Evolutionary conservation across 1,140 invertebrate genomes (phyloP), one percentile per base, ranked within the genome.

Genomic region (Sinonovacula constricta): DNA sequence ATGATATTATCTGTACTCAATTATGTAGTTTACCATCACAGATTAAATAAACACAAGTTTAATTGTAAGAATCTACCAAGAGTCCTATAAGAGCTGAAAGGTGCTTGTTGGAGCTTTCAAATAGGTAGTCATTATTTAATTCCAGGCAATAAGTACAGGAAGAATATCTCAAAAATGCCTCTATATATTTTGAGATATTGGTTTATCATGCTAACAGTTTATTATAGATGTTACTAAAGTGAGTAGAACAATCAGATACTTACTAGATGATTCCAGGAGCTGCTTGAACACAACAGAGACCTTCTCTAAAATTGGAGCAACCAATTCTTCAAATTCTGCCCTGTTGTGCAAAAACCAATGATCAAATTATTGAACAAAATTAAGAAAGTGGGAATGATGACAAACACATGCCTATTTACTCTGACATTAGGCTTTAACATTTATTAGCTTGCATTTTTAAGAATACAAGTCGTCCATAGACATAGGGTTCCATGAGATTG

Each of bases 311-410:
- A 92, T 70, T 66, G 79, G 62, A 12, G 74, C 84, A 34, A 88
- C 81, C 62, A 93, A 33, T 70, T 91, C 87, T 83, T 93, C 92
- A 84, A 93, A 92, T 54, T 83, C 80, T 7, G 84, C 83, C 69
- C 92, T 89, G 80, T n/a, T n/a, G n/a, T n/a, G n/a, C n/a, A n/a
- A n/a, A n/a, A n/a, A n/a, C n/a, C n/a, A n/a, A n/a, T n/a, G n/a
- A n/a, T n/a, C n/a, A n/a, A n/a, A n/a, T n/a, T n/a, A n/a, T n/a
- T n/a, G n/a, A n/a, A n/a, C n/a, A n/a, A n/a, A n/a, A n/a, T n/a
- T n/a, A n/a, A n/a, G n/a, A n/a, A n/a, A n/a, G n/a, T n/a, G n/a
- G n/a, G n/a, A n/a, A n/a, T n/a, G n/a, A n/a, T n/a, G n/a, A n/a
- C n/a, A n/a, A n/a, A n/a, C n/a, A n/a, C n/a, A n/a, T n/a, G n/a